phyloP scores from a whole-genome alignment of 1,140 invertebrate genomes.

The Tetragnatha versicolor region DNA sequence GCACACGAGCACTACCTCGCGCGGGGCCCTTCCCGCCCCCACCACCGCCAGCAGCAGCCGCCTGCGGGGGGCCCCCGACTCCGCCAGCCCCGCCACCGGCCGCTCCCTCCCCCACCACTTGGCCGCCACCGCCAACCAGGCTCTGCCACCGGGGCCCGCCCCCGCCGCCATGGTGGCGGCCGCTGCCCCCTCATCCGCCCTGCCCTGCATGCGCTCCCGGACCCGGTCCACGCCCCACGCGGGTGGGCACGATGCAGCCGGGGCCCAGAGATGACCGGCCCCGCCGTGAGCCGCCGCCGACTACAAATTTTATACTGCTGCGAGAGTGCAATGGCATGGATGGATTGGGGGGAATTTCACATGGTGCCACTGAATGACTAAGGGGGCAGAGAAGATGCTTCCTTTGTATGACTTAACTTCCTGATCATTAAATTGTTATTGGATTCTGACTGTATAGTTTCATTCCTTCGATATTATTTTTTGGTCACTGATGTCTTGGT shows the following conservation, averaged over 20 bases:
- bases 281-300: neutral
- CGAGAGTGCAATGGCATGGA: neutral
- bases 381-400: neutral
- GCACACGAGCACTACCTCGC: conserved; percentile 47
- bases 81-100: conserved; percentile 53
- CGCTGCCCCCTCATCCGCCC: conserved; percentile 23
- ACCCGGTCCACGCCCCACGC: conserved; percentile 52
- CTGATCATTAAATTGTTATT: neutral
- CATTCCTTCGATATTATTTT: neutral
- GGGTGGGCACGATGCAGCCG: conserved; percentile 25
- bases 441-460: too few relatives aligned
- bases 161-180: conserved; percentile 2
- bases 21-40: conserved; percentile 48
- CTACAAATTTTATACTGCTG: neutral
- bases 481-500: neutral
- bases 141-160: neutral
- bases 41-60: conserved; percentile 55
- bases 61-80: conserved; percentile 48
- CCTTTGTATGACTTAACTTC: conserved; percentile 11
- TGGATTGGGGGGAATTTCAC: neutral
- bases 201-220: conserved; percentile 52
- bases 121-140: conserved; percentile 17
- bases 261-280: conserved; percentile 43
- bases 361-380: neutral
- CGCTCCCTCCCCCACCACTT: conserved; percentile 49